Base-by-base conservation (phyloP, 92 coral and sea anemone genomes). In the Actinostola sp. region DNA sequence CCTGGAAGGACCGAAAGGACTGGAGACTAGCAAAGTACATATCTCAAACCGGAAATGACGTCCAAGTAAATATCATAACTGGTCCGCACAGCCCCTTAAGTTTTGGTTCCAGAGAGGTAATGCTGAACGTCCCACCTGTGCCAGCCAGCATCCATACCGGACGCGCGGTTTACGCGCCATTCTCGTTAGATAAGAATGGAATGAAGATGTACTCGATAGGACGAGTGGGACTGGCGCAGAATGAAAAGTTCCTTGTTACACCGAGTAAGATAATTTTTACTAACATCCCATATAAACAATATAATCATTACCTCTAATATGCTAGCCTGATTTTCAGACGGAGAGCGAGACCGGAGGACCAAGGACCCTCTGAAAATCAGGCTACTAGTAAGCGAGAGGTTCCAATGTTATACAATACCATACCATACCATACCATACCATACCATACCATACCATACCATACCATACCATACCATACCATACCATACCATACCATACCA, bases 21-120 rank as follows among this genome's bases (percentile, higher is more conserved):
- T 74, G 80, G 80, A 62, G 60, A 62, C 70, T 74, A 61, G 80
- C 70, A 11, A 60, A 50, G 56, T 49, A 20, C 49, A 63, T 74
- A 42, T 21, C 59, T 6, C 80, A 74, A 16, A 48, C 60, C 10
- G 51, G 34, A 1, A 28, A 42, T 28, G 62, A 74, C 60, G 73
- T 75, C 8, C 35, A 52, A 14, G 81, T 64, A 7, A 75, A 75
- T 20, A 48, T 75, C 33, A 35, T 53, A 3, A 48, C 55, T 63
- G 81, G 71, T 12, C 54, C 81, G 3, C 54, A 46, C 14, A 63
- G 12, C 26, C 61, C 81, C 7, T 5, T 53, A 39, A 23, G 19
- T 8, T 75, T 28, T 75, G 66, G 61, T 61, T 31, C 81, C 53
- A 51, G 16, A 7, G 81, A 75, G 10, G 63, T 75, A 9, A 39